phyloP scores from a whole-genome alignment of 2,113 vertebrate genomes.

The Chaenocephalus aceratus region DNA sequence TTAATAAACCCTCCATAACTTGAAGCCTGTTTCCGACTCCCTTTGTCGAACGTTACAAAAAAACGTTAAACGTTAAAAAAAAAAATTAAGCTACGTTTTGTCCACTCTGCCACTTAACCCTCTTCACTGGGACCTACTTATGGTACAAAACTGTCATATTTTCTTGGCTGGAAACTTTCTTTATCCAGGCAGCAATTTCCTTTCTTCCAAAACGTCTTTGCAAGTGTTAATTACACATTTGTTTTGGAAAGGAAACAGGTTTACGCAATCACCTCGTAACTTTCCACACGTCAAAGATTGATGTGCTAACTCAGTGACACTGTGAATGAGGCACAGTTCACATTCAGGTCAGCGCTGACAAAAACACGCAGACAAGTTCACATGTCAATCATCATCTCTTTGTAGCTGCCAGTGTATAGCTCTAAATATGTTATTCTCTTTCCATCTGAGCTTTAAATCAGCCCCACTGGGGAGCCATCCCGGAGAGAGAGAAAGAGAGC shows the following conservation, averaged over 20 bases:
- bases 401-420: conserved; percentile 25
- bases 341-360: conserved; percentile 41
- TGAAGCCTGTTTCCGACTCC: too few relatives aligned
- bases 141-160: background rate
- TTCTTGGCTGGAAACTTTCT: background rate
- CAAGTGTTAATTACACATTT: background rate
- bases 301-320: background rate
- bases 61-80: too few relatives aligned
- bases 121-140: background rate
- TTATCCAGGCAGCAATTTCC: background rate
- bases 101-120: background rate
- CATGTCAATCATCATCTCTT: conserved; percentile 22
- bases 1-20: too few relatives aligned
- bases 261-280: background rate
- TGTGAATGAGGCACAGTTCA: conserved; percentile 44
- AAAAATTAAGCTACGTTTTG: background rate
- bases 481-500: background rate
- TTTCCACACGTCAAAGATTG: background rate
- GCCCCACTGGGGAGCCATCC: conserved; percentile 4
- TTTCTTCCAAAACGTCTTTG: background rate
- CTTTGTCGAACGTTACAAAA: too few relatives aligned
- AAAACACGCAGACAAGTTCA: conserved; percentile 24
- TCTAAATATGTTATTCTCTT: conserved; percentile 54
- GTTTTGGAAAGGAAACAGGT: background rate
- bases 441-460: conserved; percentile 31